Base-by-base conservation (phyloP, 2,888 invertebrate species). In the Lasioglossum figueresi region DNA sequence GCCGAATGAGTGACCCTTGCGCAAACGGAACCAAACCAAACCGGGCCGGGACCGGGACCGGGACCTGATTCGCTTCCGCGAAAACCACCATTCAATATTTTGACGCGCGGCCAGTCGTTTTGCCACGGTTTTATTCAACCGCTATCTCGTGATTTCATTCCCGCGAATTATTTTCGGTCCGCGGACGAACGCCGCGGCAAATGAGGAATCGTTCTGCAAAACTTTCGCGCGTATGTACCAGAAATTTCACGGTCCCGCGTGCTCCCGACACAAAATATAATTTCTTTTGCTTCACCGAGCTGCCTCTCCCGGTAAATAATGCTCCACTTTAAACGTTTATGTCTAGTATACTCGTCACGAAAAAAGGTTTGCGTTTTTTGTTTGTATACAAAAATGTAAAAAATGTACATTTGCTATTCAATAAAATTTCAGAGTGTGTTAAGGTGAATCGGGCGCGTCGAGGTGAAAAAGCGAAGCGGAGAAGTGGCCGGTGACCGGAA, bases 401-500 rank as follows among this genome's bases (percentile, higher is more conserved):
- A 43, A 43, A 43, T 43, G 14, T 43, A 14, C 43, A 4, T 43
- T 12, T 43, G 43, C 14, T 43, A 14, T 43, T 43, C 43, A 43
- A 43, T 43, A 43, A 43, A 12, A 43, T 43, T 43, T 0, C 14
- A 14, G 43, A 43, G 43, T 4, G 14, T 43, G 43, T 12, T 14
- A 43, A 43, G 4, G 6, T 27, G 59, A 14, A 14, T 14, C 59
- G 59, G 14, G 34, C 56, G 66, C 73, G 63, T 71, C 74, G 48
- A 66, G 45, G 52, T 52, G 66, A 52, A 48, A 63, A 37, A 75
- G 63, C 14, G 37, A 59, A 34, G 66, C 1, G 66, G 10, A 31
- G 37, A 34, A 27, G 27, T 27, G 40, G 16, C 19, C 45, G 72
- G 79, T 84, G 79, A 76, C 75, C 79, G 19, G 73, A 74, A 48